phyloP scores from a whole-genome alignment of 2,888 invertebrate genomes.

The Anaspis maculata region DNA sequence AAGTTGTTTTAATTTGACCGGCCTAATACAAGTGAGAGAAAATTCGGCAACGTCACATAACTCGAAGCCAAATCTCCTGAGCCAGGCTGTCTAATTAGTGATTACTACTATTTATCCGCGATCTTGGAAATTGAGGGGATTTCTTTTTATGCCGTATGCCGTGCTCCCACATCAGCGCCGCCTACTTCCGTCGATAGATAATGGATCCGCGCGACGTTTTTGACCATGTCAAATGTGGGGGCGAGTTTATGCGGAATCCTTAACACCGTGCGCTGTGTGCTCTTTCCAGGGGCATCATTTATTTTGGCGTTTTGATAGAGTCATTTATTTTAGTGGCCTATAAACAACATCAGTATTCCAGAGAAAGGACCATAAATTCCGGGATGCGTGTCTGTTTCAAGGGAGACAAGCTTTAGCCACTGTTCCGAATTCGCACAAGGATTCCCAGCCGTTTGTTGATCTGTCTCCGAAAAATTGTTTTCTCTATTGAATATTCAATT shows the following conservation, averaged over 20 bases:
- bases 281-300: slow-evolving; percentile 11
- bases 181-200: too few species aligned
- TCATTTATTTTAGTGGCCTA: slow-evolving; percentile 15
- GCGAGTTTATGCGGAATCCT: slow-evolving; percentile 13
- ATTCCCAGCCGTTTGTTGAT: slow-evolving; percentile 12
- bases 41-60: too few species aligned
- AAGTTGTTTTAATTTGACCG: too few species aligned
- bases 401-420: slow-evolving; percentile 19
- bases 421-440: slow-evolving; percentile 18
- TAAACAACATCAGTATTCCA: slow-evolving; percentile 18
- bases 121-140: too few species aligned
- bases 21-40: too few species aligned
- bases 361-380: slow-evolving; percentile 17
- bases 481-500: slow-evolving; percentile 13
- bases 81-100: too few species aligned
- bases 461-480: slow-evolving; percentile 17
- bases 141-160: too few species aligned
- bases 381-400: slow-evolving; percentile 17
- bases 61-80: too few species aligned
- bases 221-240: too few species aligned
- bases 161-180: too few species aligned
- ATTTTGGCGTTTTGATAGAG: slow-evolving; percentile 14
- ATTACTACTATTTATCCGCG: too few species aligned
- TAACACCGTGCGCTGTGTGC: slow-evolving; percentile 11
- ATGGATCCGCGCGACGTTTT: too few species aligned